These are phyloP conservation scores for Oncorhynchus keta DNA, from an alignment of 2,113 vertebrate species.

Conservation along the genomic window DNA sequence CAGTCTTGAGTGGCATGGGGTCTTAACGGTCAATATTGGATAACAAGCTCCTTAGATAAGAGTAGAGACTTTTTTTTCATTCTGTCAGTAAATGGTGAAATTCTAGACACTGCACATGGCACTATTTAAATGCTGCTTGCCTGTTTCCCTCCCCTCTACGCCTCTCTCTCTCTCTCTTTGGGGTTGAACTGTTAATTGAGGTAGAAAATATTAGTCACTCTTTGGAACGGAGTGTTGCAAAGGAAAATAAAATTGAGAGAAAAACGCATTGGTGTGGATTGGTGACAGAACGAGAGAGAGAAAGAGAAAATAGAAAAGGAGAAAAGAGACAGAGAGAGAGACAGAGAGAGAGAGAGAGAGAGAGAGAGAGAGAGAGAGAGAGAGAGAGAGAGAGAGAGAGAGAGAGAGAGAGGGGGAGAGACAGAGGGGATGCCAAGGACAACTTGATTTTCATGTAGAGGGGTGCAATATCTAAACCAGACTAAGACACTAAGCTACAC, in stretches of 20 bases:
- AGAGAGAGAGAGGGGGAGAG: neutral
- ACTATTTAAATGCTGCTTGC: conserved; percentile 37
- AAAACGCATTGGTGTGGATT: conserved; percentile 31
- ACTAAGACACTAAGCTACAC: conserved; percentile 1
- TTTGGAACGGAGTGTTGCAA: conserved; percentile 46
- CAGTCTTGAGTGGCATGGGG: conserved; percentile 11
- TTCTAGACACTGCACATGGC: conserved; percentile 39
- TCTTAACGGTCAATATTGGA: conserved; percentile 16
- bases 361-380: neutral
- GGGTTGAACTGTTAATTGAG: conserved; percentile 43
- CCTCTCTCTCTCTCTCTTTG: conserved; percentile 8
- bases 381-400: too few species aligned
- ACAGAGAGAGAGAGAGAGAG: neutral
- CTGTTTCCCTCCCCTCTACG: conserved; percentile 4
- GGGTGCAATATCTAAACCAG: conserved; percentile 33
- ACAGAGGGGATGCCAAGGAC: conserved; percentile 10
- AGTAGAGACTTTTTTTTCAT: neutral
- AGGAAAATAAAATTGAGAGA: conserved; percentile 45
- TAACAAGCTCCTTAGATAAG: conserved; percentile 14
- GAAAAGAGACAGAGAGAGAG: neutral
- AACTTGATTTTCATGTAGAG: conserved; percentile 25
- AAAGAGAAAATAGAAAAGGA: conserved; percentile 2
- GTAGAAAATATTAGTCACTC: conserved; percentile 71
- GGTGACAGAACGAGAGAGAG: neutral
- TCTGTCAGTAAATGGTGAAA: conserved; percentile 18